Evolutionary conservation across 2,113 vertebrate genomes (phyloP).

Genomic region (Stegostoma tigrinum): DNA sequence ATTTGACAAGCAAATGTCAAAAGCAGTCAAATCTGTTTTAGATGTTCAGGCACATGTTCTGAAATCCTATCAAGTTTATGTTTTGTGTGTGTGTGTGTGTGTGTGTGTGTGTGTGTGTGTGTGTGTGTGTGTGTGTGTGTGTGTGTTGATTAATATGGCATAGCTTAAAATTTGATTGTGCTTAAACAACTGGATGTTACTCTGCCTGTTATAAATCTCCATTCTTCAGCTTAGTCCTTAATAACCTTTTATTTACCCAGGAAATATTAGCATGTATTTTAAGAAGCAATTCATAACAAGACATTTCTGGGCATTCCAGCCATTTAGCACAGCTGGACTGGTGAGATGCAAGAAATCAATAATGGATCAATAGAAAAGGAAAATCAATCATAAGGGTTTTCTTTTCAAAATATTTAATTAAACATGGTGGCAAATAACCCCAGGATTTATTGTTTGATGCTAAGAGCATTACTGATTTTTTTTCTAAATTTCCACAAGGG

Average conservation of each 20-base stretch:
- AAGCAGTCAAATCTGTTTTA: constrained; percentile 37
- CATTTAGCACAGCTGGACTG: constrained; percentile 65
- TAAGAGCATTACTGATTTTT: constrained; percentile 86
- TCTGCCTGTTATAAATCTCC: background rate
- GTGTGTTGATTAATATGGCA: background rate
- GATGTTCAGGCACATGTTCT: constrained; percentile 34
- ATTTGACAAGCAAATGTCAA: constrained; percentile 38
- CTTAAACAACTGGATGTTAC: constrained; percentile 22
- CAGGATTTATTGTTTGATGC: constrained; percentile 76
- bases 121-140: background rate
- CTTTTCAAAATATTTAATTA: constrained; percentile 90
- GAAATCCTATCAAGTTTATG: constrained; percentile 33
- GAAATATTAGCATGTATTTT: constrained; percentile 47
- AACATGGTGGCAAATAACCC: constrained; percentile 80
- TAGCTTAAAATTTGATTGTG: background rate
- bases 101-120: too few species aligned
- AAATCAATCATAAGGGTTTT: constrained; percentile 82
- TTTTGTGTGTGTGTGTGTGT: background rate
- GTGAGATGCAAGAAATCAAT: constrained; percentile 67
- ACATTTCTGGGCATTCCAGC: constrained; percentile 56
- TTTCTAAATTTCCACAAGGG: constrained; percentile 69
- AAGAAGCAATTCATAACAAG: constrained; percentile 51
- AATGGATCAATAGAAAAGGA: constrained; percentile 68
- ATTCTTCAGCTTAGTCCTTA: background rate
- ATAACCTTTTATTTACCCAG: constrained; percentile 34